Evolutionary conservation across 1,140 invertebrate genomes (phyloP).

Genomic region (Ptiloglossa arizonensis): DNA sequence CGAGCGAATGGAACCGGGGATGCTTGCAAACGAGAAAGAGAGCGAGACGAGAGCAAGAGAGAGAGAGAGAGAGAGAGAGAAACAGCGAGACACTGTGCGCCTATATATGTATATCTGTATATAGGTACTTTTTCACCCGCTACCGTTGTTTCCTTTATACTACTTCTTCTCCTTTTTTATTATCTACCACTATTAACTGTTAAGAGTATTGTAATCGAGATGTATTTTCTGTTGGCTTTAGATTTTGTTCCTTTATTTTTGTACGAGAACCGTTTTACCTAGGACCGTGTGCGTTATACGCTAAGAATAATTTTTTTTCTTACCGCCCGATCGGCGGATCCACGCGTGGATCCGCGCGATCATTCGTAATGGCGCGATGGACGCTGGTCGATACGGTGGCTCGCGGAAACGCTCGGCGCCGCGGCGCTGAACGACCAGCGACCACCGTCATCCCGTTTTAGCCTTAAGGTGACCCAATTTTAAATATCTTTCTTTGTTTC

Average conservation of each 20-base stretch:
- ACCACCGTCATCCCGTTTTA: background rate
- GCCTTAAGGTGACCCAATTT: conserved; percentile 23
- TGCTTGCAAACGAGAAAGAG: conserved; percentile 12
- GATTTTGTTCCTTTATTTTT: conserved; percentile 80
- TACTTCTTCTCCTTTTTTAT: conserved; percentile 17
- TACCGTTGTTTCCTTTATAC: conserved; percentile 38
- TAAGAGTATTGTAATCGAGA: conserved; percentile 50
- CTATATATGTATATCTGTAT: conserved; percentile 63
- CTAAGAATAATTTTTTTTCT: conserved; percentile 61
- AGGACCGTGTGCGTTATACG: conserved; percentile 52
- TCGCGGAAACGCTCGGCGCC: background rate
- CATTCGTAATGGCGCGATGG: background rate
- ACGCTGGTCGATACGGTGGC: background rate
- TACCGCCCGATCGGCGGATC: conserved; percentile 36
- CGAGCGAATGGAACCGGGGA: background rate
- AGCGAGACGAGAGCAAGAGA: background rate
- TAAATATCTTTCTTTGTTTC: conserved; percentile 27
- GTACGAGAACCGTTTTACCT: conserved; percentile 65
- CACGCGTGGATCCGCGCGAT: background rate
- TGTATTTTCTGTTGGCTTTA: conserved; percentile 78
- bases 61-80: conserved; percentile 27
- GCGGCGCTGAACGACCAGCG: background rate
- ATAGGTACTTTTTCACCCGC: conserved; percentile 47
- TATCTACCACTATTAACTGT: conserved; percentile 27
- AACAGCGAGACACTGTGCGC: conserved; percentile 55